Percentiles rank a stretch among this genome's conserved stretches.
These are phyloP conservation scores for Xiphophorus maculatus DNA, from an alignment of 2,113 vertebrate genomes.

Conservation along the genomic window DNA sequence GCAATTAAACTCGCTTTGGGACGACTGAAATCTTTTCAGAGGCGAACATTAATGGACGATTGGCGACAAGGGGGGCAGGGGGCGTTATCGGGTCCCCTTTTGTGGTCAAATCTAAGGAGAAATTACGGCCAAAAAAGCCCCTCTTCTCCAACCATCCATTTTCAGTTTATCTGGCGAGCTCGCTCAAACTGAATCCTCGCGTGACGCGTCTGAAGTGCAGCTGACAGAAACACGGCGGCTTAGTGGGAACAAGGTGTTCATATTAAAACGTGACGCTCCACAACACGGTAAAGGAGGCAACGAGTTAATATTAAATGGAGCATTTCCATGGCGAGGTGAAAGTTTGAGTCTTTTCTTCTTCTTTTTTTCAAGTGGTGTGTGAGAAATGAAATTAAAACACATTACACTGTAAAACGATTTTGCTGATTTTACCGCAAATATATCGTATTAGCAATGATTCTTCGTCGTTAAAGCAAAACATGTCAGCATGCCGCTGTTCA, in stretches of 20 bases:
- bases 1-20: slow-evolving; percentile 86
- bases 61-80: slow-evolving; percentile 45
- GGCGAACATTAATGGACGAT: slow-evolving; percentile 73
- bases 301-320: background rate
- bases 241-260: slow-evolving; percentile 8
- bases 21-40: slow-evolving; percentile 75
- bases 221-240: slow-evolving; percentile 1
- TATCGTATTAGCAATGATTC: no score
- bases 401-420: no score
- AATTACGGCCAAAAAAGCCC: slow-evolving; percentile 59
- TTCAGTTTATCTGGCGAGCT: slow-evolving; percentile 39
- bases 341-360: background rate
- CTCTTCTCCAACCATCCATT: slow-evolving; percentile 31
- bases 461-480: no score
- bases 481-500: no score
- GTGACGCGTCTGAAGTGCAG: slow-evolving; percentile 5
- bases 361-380: background rate
- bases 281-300: no score
- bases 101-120: slow-evolving; percentile 67
- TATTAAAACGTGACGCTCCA: background rate
- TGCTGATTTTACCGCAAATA: no score
- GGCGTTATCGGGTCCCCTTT: slow-evolving; percentile 72
- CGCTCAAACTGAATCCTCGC: slow-evolving; percentile 29
- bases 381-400: no score
- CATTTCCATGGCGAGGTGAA: background rate